Percentiles rank a stretch among this genome's conserved stretches.
phyloP scores from a whole-genome alignment of 2,888 invertebrate genomes.

The Drosophila percnosoma region DNA sequence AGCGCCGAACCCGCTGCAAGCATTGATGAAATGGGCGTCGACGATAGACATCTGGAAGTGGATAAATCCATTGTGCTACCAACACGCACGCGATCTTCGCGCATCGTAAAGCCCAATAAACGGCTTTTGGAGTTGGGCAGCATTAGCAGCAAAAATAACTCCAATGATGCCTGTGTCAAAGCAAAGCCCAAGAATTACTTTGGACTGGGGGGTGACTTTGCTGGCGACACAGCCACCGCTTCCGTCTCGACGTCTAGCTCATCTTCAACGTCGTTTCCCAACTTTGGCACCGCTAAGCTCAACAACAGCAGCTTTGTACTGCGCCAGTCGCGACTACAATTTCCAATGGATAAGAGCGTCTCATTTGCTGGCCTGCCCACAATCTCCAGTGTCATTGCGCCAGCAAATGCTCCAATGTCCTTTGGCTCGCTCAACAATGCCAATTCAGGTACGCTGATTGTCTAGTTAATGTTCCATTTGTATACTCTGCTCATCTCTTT shows the following conservation, averaged over 20 bases:
- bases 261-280: slow-evolving; percentile 35
- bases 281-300: slow-evolving; percentile 56
- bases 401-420: slow-evolving; percentile 38
- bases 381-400: slow-evolving; percentile 56
- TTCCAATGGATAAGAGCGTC: slow-evolving; percentile 69
- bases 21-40: slow-evolving; percentile 46
- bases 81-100: slow-evolving; percentile 91
- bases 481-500: not conserved
- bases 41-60: slow-evolving; percentile 72
- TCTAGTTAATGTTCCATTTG: not conserved
- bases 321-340: slow-evolving; percentile 83
- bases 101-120: slow-evolving; percentile 95
- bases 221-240: slow-evolving; percentile 17
- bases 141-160: slow-evolving; percentile 70
- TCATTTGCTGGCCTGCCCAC: slow-evolving; percentile 45
- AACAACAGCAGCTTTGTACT: slow-evolving; percentile 78
- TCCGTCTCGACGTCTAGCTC: slow-evolving; percentile 13
- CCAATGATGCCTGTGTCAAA: slow-evolving; percentile 36
- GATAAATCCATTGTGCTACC: slow-evolving; percentile 89
- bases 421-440: slow-evolving; percentile 52
- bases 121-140: slow-evolving; percentile 91
- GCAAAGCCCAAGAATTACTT: slow-evolving; percentile 75
- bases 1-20: slow-evolving; percentile 40
- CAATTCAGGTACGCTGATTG: slow-evolving; percentile 24
- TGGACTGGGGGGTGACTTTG: slow-evolving; percentile 64